Conservation (phyloP, 2,113 vertebrate genomes). For the Hyaena hyaena region DNA sequence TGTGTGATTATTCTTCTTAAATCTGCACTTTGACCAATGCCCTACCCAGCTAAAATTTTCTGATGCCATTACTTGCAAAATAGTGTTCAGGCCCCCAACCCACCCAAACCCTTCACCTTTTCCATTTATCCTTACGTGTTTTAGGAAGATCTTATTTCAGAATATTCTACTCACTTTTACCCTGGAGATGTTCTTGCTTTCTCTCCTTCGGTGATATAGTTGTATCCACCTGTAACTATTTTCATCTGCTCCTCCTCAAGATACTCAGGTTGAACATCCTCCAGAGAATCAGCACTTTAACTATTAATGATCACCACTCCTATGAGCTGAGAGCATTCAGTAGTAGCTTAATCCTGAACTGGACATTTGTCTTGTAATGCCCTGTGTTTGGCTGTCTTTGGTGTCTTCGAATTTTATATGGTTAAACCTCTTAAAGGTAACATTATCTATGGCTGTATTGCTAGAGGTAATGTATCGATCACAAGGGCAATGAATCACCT, state of each 20-base stretch:
- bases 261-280: not conserved
- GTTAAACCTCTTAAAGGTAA: not conserved
- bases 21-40: not conserved
- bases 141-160: not conserved
- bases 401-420: slow-evolving; percentile 30
- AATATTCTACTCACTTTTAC: not conserved
- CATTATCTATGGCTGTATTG: not conserved
- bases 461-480: not conserved
- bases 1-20: not conserved
- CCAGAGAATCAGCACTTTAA: not conserved
- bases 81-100: not conserved
- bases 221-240: not conserved
- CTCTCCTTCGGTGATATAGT: not conserved
- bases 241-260: not conserved
- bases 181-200: not conserved
- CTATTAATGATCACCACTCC: not conserved
- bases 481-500: not conserved
- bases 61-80: not conserved
- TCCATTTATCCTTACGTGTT: not conserved
- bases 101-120: not conserved
- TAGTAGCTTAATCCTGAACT: not conserved
- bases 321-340: not conserved
- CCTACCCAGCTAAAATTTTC: not conserved
- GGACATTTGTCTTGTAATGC: not conserved
- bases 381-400: not conserved